Evolutionary conservation across 2,113 vertebrate genomes (phyloP).

Genomic region (Oreochromis niloticus): DNA sequence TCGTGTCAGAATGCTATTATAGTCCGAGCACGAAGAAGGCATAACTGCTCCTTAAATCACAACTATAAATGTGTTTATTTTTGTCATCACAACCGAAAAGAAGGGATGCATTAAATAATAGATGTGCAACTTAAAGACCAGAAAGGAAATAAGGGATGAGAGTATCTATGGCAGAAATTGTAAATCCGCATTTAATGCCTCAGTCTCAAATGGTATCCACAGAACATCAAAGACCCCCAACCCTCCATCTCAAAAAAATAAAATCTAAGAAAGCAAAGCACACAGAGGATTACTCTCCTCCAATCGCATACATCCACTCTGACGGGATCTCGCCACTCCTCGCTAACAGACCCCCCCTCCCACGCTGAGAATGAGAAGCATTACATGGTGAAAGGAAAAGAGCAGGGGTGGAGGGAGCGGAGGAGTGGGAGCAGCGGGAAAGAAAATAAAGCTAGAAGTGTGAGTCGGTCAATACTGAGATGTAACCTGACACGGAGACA

Average conservation of each 20-base stretch:
- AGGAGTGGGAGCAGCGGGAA: neutral
- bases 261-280: constrained; percentile 59
- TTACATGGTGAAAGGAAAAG: neutral
- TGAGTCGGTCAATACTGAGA: neutral
- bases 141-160: constrained; percentile 22
- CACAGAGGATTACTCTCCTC: constrained; percentile 61
- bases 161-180: constrained; percentile 42
- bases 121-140: neutral
- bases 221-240: constrained; percentile 59
- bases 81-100: neutral
- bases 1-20: constrained; percentile 28
- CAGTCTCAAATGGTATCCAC: constrained; percentile 54
- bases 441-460: constrained; percentile 34
- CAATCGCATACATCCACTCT: constrained; percentile 15
- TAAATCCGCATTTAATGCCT: constrained; percentile 57
- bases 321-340: constrained; percentile 1
- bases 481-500: constrained; percentile 13
- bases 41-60: constrained; percentile 20
- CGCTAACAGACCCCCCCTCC: neutral
- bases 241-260: constrained; percentile 2
- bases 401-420: neutral
- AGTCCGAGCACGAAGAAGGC: neutral
- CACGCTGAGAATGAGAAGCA: neutral
- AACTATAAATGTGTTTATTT: constrained; percentile 7
- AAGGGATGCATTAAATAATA: neutral